Conservation (phyloP, 2,888 invertebrate species). For the Clusia tigrina region DNA sequence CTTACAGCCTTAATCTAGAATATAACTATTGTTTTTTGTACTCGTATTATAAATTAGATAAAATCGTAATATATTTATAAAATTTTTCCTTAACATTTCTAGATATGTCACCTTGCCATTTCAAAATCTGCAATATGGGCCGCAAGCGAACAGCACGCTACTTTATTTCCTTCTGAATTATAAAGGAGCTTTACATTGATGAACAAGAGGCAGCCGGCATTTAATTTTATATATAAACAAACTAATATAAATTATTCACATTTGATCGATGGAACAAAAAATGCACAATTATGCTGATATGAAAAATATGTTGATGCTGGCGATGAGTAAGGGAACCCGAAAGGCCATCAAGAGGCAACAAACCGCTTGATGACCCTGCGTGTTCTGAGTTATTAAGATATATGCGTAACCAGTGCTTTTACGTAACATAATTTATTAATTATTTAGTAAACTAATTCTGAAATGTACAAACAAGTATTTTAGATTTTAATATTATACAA, state of each 20-base stretch:
- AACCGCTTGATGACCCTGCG: too few relatives aligned
- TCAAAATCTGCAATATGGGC: constrained; percentile 77
- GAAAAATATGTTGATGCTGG: neutral
- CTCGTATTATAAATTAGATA: too few relatives aligned
- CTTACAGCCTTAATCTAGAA: too few relatives aligned
- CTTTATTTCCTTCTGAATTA: constrained; percentile 23
- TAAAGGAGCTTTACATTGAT: too few relatives aligned
- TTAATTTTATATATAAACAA: too few relatives aligned
- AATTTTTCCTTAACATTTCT: neutral
- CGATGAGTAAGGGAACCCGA: neutral
- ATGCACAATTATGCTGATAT: neutral
- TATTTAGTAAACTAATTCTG: neutral
- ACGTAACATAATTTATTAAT: neutral
- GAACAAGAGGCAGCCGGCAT: too few relatives aligned
- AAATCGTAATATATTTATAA: too few relatives aligned
- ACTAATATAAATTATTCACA: neutral
- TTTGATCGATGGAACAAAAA: neutral
- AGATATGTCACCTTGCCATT: constrained; percentile 74
- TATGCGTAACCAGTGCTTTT: too few relatives aligned
- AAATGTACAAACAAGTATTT: constrained; percentile 29
- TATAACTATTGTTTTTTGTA: too few relatives aligned
- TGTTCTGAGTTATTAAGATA: too few relatives aligned
- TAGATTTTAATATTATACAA: constrained; percentile 3
- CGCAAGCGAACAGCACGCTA: constrained; percentile 66
- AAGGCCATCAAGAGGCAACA: neutral